Evolutionary conservation across 1,140 invertebrate species (phyloP), one percentile per base, ranked within the genome.

Genomic region (Cylas formicarius): DNA sequence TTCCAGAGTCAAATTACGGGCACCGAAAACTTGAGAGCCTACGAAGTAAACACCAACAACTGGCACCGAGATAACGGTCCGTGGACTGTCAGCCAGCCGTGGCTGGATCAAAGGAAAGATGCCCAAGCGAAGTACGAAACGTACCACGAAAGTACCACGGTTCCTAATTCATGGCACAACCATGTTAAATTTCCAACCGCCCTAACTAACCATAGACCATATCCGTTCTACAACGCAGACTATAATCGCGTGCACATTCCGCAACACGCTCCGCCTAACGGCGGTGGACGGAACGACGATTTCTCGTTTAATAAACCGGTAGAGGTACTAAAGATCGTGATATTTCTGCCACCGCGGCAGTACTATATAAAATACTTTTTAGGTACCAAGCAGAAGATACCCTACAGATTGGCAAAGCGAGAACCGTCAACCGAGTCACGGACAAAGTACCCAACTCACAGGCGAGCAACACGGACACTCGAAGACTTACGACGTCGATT

Each of bases 121-220:
- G 42, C 35, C 14, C 14, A 19, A 5, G 31, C 10, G 17, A 34
- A 34, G 9, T 8, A 3, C 2, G 16, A 28, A 4, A 5, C 32
- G 19, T 16, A 34, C n/a, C 17, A n/a, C n/a, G n/a, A n/a, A n/a
- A n/a, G n/a, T n/a, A n/a, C 17, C 39, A 22, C 17, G 13, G 40
- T 29, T 19, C 24, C 19, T 32, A 29, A 40, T 16, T 44, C 48
- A 10, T 50, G 51, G 45, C 28, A 26, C 14, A 28, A 31, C 13
- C 42, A 23, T 20, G 31, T 53, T 4, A 45, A 41, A 48, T 56
- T 54, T 43, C 54, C 54, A 28, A 39, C 35, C 10, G 18, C 38
- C 32, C 39, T 36, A 18, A 24, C 33, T 5, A 45, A 39, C 11
- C 37, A 45, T 9, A 44, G 40, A 27, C 54, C 48, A 14, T 53